phyloP scores from a whole-genome alignment of 2,113 vertebrate genomes.

The Kryptolebias marmoratus region DNA sequence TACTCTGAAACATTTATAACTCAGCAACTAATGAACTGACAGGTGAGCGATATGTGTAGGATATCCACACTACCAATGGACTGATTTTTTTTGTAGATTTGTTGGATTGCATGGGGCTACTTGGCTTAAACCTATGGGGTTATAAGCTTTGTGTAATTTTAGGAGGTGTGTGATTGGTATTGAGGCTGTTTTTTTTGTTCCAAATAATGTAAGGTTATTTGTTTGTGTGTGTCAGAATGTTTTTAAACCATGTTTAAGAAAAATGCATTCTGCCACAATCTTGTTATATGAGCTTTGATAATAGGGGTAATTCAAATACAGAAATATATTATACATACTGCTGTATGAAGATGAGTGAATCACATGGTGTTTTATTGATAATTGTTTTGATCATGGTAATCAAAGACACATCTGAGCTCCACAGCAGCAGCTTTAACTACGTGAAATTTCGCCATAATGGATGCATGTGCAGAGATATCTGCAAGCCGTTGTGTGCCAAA shows the following conservation, averaged over 20 bases:
- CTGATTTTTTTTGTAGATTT: neutral
- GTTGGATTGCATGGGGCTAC: no score
- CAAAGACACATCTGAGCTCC: constrained; percentile 19
- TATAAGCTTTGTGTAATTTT: no score
- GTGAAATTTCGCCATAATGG: constrained; percentile 62
- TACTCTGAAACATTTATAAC: no score
- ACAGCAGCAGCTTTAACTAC: constrained; percentile 17
- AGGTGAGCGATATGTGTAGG: neutral
- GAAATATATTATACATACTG: constrained; percentile 10
- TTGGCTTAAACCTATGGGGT: no score
- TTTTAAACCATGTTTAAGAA: constrained; percentile 12
- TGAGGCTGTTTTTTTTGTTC: no score
- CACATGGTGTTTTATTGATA: neutral
- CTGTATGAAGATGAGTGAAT: constrained; percentile 4
- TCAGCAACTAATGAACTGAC: neutral
- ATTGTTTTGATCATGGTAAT: constrained; percentile 2
- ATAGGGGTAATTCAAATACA: constrained; percentile 1
- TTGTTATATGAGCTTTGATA: constrained; percentile 10
- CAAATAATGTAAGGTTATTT: no score
- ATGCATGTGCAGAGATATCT: constrained; percentile 54
- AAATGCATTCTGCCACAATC: constrained; percentile 20
- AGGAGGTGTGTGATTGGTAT: no score
- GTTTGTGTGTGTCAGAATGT: neutral
- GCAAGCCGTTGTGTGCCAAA: constrained; percentile 66
- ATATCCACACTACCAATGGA: neutral